A percentile compares a stretch with the other conserved stretches of the same genome.
phyloP scores from a whole-genome alignment of 1,140 invertebrate genomes.

The Belonocnema kinseyi region DNA sequence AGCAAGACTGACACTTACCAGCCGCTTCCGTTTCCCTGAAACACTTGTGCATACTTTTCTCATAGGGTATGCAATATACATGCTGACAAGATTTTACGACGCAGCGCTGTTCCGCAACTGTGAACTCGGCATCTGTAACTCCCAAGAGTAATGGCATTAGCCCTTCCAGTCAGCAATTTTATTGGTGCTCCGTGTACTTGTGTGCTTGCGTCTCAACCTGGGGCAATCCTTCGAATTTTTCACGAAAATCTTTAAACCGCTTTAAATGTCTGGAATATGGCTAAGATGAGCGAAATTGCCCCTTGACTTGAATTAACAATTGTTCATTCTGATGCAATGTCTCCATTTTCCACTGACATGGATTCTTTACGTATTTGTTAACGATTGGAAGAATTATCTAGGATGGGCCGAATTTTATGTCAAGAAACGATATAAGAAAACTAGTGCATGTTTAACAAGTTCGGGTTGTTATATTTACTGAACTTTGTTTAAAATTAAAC shows the following conservation, averaged over 20 bases:
- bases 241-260: slow-evolving; percentile 22
- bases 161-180: slow-evolving; percentile 27
- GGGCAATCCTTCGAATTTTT: neutral
- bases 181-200: slow-evolving; percentile 19
- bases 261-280: neutral
- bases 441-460: no score
- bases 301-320: slow-evolving; percentile 1
- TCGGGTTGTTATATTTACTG: no score
- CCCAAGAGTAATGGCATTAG: slow-evolving; percentile 28
- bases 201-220: slow-evolving; percentile 8
- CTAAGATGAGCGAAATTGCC: neutral
- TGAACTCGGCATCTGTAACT: slow-evolving; percentile 17
- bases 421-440: no score
- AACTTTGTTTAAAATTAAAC: no score
- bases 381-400: no score
- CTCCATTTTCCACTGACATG: neutral
- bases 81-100: slow-evolving; percentile 16
- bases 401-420: no score
- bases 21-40: slow-evolving; percentile 27
- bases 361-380: no score
- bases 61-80: neutral
- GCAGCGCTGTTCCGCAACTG: slow-evolving; percentile 16
- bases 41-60: slow-evolving; percentile 31
- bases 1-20: slow-evolving; percentile 44
- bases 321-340: neutral